Conservation (phyloP, 2,113 vertebrate species). For the Chionomys nivalis region DNA sequence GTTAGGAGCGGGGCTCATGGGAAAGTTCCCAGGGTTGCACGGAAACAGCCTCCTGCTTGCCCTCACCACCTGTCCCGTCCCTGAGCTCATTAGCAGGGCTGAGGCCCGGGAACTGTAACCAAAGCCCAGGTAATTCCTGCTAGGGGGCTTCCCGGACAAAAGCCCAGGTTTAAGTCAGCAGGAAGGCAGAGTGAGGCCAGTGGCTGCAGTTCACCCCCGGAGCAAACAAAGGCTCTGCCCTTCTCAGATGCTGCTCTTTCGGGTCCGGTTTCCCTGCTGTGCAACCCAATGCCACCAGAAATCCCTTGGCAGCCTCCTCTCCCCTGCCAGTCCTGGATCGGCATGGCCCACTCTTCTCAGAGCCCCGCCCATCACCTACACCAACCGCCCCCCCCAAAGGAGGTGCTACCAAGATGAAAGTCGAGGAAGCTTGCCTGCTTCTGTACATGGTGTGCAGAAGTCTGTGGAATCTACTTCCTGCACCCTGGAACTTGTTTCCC, state of each 20-base stretch:
- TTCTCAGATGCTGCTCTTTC: not conserved
- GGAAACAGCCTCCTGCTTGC: not conserved
- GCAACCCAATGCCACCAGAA: conserved; percentile 15
- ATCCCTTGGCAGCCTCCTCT: not conserved
- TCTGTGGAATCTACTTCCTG: not conserved
- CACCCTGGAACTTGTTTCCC: not conserved
- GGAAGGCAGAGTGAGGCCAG: conserved; percentile 34
- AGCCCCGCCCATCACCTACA: not conserved
- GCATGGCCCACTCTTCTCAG: not conserved
- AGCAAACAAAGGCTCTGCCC: not conserved
- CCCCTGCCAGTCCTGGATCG: not conserved
- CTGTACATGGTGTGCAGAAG: fast-evolving
- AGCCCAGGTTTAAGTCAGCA: conserved; percentile 54
- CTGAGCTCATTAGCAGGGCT: conserved; percentile 65
- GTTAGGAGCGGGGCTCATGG: not conserved
- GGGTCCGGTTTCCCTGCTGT: conserved; percentile 43
- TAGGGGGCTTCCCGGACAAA: conserved; percentile 74
- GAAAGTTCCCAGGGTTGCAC: not conserved
- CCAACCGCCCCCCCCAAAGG: not conserved
- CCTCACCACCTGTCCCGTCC: conserved; percentile 31
- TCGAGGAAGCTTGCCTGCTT: fast-evolving
- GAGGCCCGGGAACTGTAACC: conserved; percentile 55
- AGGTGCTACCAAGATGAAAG: not conserved
- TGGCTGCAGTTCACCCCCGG: conserved; percentile 58
- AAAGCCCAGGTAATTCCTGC: conserved; percentile 72